A percentile compares a stretch with the other conserved stretches of the same genome.
phyloP scores from a whole-genome alignment of 1,140 invertebrate genomes.

The Lepidostoma basale region DNA sequence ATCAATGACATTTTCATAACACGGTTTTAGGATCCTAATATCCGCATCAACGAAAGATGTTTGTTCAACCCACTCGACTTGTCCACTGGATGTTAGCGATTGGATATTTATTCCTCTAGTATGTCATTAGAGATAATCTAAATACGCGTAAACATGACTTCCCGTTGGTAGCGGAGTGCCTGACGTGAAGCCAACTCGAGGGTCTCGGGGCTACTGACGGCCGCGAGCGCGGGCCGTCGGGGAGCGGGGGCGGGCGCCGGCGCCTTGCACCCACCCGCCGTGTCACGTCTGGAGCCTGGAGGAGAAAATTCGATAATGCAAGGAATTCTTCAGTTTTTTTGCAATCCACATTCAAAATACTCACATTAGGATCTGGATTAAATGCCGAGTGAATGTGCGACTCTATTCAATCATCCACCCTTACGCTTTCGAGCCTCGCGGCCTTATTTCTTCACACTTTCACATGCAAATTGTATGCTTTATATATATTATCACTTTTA shows the following conservation, averaged over 20 bases:
- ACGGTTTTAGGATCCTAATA: too few relatives aligned
- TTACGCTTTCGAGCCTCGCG: too few relatives aligned
- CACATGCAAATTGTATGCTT: neutral
- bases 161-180: constrained; percentile 15
- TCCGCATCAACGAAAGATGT: neutral
- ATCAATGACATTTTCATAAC: neutral
- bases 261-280: constrained; percentile 48
- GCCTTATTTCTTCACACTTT: neutral
- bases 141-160: constrained; percentile 34
- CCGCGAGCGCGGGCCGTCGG: constrained; percentile 33
- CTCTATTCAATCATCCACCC: neutral
- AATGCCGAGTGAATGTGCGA: neutral
- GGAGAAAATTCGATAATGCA: constrained; percentile 47
- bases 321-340: constrained; percentile 42
- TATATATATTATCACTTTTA: too few relatives aligned
- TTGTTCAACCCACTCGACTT: neutral
- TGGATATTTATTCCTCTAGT: neutral
- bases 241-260: constrained; percentile 48
- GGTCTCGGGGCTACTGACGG: constrained; percentile 40
- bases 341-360: constrained; percentile 3
- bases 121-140: constrained; percentile 1
- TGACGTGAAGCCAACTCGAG: constrained; percentile 22
- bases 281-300: constrained; percentile 27
- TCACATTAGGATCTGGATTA: neutral
- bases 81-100: neutral